phyloP scores from a whole-genome alignment of 1,140 invertebrate species.

The Pogonomyrmex californicus region DNA sequence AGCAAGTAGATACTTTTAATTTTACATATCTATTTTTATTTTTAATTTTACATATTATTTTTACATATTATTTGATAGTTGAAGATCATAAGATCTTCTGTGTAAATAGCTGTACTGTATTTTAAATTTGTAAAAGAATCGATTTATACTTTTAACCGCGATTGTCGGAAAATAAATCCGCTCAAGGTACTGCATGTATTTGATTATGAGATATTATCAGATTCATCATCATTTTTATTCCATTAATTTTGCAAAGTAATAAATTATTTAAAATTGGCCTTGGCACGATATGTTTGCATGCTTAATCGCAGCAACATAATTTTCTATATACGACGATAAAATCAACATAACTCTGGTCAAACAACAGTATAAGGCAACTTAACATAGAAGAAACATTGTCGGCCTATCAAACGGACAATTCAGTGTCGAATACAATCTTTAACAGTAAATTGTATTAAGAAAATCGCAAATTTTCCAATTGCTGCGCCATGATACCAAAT shows the following conservation, averaged over 20 bases:
- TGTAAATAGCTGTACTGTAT: neutral
- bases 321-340: neutral
- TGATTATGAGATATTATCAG: constrained; percentile 22
- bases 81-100: too few species aligned
- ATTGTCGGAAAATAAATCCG: constrained; percentile 8
- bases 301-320: constrained; percentile 10
- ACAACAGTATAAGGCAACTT: constrained; percentile 25
- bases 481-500: neutral
- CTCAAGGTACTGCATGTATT: neutral
- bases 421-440: neutral
- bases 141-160: constrained; percentile 40
- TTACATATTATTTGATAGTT: too few species aligned
- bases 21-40: constrained; percentile 7
- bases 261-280: constrained; percentile 44
- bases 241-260: constrained; percentile 50
- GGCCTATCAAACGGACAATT: neutral
- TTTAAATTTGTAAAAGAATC: constrained; percentile 10
- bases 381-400: constrained; percentile 38
- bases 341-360: constrained; percentile 37
- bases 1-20: neutral
- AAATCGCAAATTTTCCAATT: neutral
- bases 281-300: constrained; percentile 43
- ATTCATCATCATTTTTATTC: constrained; percentile 18
- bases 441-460: neutral
- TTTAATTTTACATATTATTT: neutral